Base-by-base conservation (phyloP, 2,888 invertebrate genomes). In the Prosopocoilus inquinatus region DNA sequence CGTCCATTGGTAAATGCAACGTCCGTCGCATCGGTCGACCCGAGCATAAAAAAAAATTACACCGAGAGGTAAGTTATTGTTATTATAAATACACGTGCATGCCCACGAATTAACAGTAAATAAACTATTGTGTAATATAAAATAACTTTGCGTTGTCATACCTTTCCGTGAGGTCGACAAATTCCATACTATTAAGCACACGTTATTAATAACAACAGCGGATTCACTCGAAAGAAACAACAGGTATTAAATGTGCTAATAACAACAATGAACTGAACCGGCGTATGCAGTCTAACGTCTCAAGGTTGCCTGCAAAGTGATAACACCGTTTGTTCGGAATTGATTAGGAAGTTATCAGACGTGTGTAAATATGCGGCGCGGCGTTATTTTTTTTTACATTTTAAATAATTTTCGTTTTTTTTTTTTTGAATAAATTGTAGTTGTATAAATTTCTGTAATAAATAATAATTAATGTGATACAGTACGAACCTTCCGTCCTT, bases 401-500 rank as follows among this genome's bases (percentile, higher is more conserved):
- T 5, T 38, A 38, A 38, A 38, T 28, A 3, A 12, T 4, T 12
- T 7, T 38, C 4, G 3, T 12, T 38, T 38, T 12, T 1, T 38
- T 38, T 12, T 38, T 11, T 38, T 38, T 38, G n/a, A n/a, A n/a
- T 36, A 36, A 11, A 36, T 12, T 11, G 7, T 36, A 36, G 12
- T 8, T 8, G 11, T 38, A 38, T 38, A 38, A 38, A 5, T 12
- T 28, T 12, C 8, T 34, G 35, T 34, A 38, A 38, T 5, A 12
- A 38, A 38, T 9, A 12, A n/a, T 12, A 38, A 38, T 13, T 38
- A 3, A 11, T 9, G 41, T 41, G 12, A 12, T 12, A 12, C 2
- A 13, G 41, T 4, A 70, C 78, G 83, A 79, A 89, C 89, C 88
- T 85, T 78, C 84, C 84, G 67, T 89, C 89, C 75, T 90, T 89